Conservation (phyloP, 2,113 vertebrate genomes). For the Austrofundulus limnaeus region DNA sequence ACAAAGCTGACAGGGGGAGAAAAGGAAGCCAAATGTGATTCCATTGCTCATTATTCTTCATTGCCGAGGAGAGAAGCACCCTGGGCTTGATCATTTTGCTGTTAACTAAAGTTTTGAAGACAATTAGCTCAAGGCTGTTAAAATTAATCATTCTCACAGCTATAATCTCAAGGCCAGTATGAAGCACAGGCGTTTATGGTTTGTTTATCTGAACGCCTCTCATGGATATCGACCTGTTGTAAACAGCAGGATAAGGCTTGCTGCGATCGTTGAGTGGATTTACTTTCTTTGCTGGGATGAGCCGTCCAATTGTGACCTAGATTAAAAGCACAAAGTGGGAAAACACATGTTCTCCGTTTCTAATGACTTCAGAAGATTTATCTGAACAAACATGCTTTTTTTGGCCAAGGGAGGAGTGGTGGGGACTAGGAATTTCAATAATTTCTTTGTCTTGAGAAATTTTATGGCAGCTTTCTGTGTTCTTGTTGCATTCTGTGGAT, state of each 20-base stretch:
- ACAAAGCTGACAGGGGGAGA: constrained; percentile 49
- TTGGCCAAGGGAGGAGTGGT: background rate
- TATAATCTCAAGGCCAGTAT: constrained; percentile 62
- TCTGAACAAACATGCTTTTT: constrained; percentile 35
- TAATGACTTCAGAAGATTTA: constrained; percentile 41
- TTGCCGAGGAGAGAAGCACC: constrained; percentile 66
- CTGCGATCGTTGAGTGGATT: constrained; percentile 59
- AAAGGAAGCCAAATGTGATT: constrained; percentile 61
- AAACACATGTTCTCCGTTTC: constrained; percentile 34
- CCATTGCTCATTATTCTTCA: constrained; percentile 73
- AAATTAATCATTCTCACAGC: constrained; percentile 77
- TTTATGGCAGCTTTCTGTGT: constrained; percentile 32
- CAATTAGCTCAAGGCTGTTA: constrained; percentile 77
- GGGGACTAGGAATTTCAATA: constrained; percentile 25
- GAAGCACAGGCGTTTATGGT: constrained; percentile 66
- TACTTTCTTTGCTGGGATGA: constrained; percentile 54
- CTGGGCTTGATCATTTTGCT: constrained; percentile 72
- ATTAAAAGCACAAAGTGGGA: constrained; percentile 44
- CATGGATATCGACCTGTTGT: constrained; percentile 66
- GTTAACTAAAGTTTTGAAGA: constrained; percentile 78
- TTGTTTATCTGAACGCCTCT: constrained; percentile 70
- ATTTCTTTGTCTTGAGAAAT: constrained; percentile 37
- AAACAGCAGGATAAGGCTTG: constrained; percentile 64
- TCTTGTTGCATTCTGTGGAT: constrained; percentile 41
- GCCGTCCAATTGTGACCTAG: constrained; percentile 56